These are phyloP conservation scores for Drosophila mauritiana DNA, from an alignment of 1,140 invertebrate genomes.

Conservation along the genomic window DNA sequence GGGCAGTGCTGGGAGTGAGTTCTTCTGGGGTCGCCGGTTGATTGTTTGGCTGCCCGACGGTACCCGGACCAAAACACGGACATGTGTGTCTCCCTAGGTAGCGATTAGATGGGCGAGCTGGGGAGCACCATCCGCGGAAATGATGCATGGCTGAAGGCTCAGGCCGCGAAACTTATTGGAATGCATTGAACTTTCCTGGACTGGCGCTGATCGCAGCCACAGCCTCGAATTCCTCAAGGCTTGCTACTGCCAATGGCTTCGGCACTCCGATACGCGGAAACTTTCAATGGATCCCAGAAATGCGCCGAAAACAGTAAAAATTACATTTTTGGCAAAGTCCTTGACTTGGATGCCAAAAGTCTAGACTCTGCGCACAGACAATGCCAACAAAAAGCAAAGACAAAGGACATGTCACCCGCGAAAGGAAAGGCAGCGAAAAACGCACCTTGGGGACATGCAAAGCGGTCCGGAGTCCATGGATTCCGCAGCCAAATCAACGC, in stretches of 20 bases:
- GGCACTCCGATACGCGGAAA: neutral
- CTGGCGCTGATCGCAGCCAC: conserved; percentile 9
- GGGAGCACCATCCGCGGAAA: conserved; percentile 21
- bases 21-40: conserved; percentile 42
- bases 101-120: conserved; percentile 58
- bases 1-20: conserved; percentile 34
- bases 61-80: conserved; percentile 5
- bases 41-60: conserved; percentile 39
- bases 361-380: conserved; percentile 68
- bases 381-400: conserved; percentile 45
- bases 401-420: neutral
- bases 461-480: conserved; percentile 30
- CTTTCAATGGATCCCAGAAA: conserved; percentile 42
- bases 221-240: neutral
- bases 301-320: conserved; percentile 65
- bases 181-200: conserved; percentile 40
- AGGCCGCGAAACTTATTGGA: conserved; percentile 33
- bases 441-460: conserved; percentile 63
- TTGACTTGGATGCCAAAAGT: conserved; percentile 72
- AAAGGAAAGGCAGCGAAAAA: conserved; percentile 16
- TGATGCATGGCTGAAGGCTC: conserved; percentile 24
- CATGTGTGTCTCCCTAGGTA: conserved; percentile 49
- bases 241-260: neutral
- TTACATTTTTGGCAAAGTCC: conserved; percentile 61
- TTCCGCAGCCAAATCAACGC: conserved; percentile 61